A percentile compares a stretch with the other conserved stretches of the same genome.
Evolutionary conservation across 2,113 vertebrate species (phyloP).

Genomic region (Oriolus oriolus): DNA sequence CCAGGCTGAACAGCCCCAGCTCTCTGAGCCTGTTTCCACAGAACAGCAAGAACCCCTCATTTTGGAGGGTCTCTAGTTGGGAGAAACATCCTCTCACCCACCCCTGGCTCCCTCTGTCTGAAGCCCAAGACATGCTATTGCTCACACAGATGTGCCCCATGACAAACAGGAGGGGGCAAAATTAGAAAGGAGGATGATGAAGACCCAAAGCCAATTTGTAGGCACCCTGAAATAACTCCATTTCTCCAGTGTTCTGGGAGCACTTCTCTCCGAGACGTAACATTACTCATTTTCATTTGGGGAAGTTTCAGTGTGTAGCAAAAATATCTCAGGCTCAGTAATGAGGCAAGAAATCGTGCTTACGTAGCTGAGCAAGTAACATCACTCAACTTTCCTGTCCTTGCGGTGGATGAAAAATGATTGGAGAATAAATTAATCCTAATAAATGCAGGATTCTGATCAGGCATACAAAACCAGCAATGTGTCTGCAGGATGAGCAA

Average conservation of each 20-base stretch:
- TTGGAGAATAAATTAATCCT: conserved; percentile 58
- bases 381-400: conserved; percentile 29
- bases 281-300: conserved; percentile 36
- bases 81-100: not conserved
- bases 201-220: not conserved
- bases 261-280: not conserved
- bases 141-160: not conserved
- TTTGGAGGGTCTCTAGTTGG: not conserved
- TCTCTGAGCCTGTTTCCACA: not conserved
- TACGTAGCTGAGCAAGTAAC: conserved; percentile 42
- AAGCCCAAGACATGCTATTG: not conserved
- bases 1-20: not conserved
- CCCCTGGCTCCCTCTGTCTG: not conserved
- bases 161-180: not conserved
- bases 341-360: conserved; percentile 62
- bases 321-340: conserved; percentile 39
- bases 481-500: conserved; percentile 18
- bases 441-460: conserved; percentile 44
- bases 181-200: not conserved
- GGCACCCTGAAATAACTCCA: not conserved
- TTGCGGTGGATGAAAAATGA: conserved; percentile 13
- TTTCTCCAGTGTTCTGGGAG: not conserved
- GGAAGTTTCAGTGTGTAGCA: conserved; percentile 22
- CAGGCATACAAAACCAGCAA: conserved; percentile 16
- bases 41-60: not conserved